A percentile compares a stretch with the other conserved stretches of the same genome.
Evolutionary conservation across 2,797 vertebrate genomes (phyloP).

Genomic region (Bradypodion pumilum): DNA sequence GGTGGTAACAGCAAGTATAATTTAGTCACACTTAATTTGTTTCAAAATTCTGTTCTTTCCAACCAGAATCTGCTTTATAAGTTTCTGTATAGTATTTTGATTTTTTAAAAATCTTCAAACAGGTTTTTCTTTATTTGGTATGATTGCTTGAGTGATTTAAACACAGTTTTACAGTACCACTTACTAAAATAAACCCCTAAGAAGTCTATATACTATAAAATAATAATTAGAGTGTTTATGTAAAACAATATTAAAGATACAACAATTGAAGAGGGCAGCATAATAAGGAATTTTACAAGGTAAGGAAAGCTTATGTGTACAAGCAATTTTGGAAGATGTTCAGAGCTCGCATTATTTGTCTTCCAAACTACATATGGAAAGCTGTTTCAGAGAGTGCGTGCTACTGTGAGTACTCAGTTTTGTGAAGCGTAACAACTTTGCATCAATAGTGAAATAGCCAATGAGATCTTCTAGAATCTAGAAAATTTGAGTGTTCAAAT

Average conservation of each 20-base stretch:
- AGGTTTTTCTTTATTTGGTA: background rate
- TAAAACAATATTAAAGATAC: background rate
- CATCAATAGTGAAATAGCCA: too few species aligned
- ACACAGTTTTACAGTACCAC: too few species aligned
- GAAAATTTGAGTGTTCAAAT: too few species aligned
- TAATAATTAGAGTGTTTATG: background rate
- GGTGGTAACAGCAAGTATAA: background rate
- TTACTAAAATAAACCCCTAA: too few species aligned
- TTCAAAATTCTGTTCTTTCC: background rate
- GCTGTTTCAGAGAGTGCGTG: too few species aligned
- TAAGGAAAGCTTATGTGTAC: background rate
- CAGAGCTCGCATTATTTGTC: too few species aligned
- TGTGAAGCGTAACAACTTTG: too few species aligned
- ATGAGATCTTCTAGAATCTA: too few species aligned
- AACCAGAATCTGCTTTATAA: background rate
- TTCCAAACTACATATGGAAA: too few species aligned
- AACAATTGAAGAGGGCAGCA: background rate
- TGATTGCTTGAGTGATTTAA: background rate
- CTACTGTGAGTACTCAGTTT: too few species aligned
- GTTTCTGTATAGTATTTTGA: background rate
- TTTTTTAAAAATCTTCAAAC: background rate
- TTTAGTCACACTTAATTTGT: background rate
- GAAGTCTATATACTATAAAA: background rate
- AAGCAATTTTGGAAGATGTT: background rate
- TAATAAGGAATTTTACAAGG: background rate